Percentiles rank a stretch among this genome's conserved stretches.
Evolutionary conservation across 2,888 invertebrate species (phyloP).

Genomic region (Pegoplata infirma): DNA sequence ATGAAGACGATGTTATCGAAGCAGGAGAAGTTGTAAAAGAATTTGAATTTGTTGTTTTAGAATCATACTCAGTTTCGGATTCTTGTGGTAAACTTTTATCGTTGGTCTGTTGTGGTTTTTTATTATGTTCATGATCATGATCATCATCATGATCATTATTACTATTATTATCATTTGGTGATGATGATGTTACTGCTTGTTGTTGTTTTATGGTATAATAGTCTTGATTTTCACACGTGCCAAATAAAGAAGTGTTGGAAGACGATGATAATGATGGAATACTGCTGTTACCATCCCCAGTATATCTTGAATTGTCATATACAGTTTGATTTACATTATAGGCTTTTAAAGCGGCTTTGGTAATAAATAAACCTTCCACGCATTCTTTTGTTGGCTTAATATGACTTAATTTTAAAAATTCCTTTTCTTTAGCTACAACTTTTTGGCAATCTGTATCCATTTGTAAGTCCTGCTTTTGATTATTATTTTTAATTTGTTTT

Average conservation of each 20-base stretch:
- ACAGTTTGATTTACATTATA: constrained; percentile 2
- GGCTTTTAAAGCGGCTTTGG: constrained; percentile 53
- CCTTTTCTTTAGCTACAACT: too few species aligned
- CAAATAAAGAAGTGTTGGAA: neutral
- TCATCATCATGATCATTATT: constrained; percentile 37
- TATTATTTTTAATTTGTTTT: neutral
- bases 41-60: neutral
- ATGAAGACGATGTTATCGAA: neutral
- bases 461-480: neutral
- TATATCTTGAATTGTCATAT: neutral
- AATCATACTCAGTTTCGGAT: neutral
- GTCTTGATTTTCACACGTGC: neutral
- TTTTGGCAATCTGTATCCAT: neutral
- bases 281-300: neutral
- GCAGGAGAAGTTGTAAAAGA: constrained; percentile 4
- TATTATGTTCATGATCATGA: constrained; percentile 21
- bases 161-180: constrained; percentile 43
- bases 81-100: too few species aligned
- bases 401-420: neutral
- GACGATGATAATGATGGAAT: neutral
- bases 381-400: neutral
- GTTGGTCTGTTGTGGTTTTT: too few species aligned
- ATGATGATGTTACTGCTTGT: constrained; percentile 23
- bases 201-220: constrained; percentile 2
- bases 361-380: constrained; percentile 39